Base-by-base conservation (phyloP, 2,888 invertebrate genomes). In the Crepidodera aurea region DNA sequence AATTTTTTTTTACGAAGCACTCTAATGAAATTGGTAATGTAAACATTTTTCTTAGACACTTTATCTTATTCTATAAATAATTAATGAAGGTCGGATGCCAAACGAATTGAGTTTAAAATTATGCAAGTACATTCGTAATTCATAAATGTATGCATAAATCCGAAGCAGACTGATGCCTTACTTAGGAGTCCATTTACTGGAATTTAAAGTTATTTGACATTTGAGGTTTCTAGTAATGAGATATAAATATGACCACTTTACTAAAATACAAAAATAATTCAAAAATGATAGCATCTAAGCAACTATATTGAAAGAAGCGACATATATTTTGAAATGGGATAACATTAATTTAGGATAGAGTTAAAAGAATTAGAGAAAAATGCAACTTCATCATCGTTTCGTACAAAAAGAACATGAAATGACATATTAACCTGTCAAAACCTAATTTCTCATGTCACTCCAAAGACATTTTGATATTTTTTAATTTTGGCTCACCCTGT, bases 281-380 rank as follows among this genome's bases (percentile, higher is more conserved):
- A 48, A 57, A 62, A 65, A 61, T 65, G 59, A 63, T 50, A 64
- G 68, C 68, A 50, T 67, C 67, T 62, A 65, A 67, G 69, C 66
- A 46, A 61, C 51, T 61, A 19, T 54, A 57, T 55, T 34, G 60
- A 54, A 58, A 57, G 62, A 51, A 56, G 56, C 46, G 34, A 56
- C 46, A 25, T 37, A 25, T 57, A 50, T 16, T 37, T 29, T 44
- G 42, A 54, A 44, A 54, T 54, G 54, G 54, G 54, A 25, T 42
- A n/a, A 54, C 19, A 19, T 19, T 29, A 22, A 44, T 13, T 8
- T 8, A 12, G 16, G 42, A 44, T 13, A 44, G 44, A 44, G 40
- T 40, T 6, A 40, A 40, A 40, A 3, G 22, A 44, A 48, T 48
- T 48, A 48, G 18, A 48, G 48, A 48, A 48, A 37, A 3, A 29